Conservation (phyloP, 1,140 invertebrate species). For the Whitmania pigra region DNA sequence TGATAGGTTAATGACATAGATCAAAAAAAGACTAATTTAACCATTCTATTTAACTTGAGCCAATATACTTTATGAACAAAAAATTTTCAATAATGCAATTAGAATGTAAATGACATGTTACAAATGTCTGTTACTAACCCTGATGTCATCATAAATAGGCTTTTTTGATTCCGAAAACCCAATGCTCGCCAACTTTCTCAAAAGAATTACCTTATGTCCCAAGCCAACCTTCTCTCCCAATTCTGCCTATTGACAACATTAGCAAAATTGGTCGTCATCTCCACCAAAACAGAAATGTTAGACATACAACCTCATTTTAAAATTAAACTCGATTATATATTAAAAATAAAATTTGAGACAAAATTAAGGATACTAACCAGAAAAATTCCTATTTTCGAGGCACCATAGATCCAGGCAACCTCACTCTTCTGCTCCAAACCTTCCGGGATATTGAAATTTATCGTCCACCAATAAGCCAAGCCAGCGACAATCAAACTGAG, state of each 20-base stretch:
- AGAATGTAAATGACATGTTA: no score
- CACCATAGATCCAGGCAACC: conserved; percentile 2
- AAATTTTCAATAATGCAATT: no score
- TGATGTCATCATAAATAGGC: no score
- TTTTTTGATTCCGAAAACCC: no score
- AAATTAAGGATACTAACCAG: neutral
- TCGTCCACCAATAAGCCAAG: conserved; percentile 1
- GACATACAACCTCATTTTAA: neutral
- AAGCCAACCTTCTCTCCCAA: neutral
- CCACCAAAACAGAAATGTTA: no score
- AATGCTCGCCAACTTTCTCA: neutral
- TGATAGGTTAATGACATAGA: no score
- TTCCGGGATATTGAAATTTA: neutral
- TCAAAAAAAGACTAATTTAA: no score
- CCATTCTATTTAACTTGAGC: no score
- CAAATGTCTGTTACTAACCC: no score
- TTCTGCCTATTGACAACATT: neutral
- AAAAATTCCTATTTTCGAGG: neutral
- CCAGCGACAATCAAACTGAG: neutral
- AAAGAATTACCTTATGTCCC: neutral
- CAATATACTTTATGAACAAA: no score
- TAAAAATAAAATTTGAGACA: neutral
- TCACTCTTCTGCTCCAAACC: neutral
- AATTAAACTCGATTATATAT: neutral
- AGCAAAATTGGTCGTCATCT: no score